Base-by-base conservation (phyloP, 2,113 vertebrate species). In the Chaetorhynchus papuensis region DNA sequence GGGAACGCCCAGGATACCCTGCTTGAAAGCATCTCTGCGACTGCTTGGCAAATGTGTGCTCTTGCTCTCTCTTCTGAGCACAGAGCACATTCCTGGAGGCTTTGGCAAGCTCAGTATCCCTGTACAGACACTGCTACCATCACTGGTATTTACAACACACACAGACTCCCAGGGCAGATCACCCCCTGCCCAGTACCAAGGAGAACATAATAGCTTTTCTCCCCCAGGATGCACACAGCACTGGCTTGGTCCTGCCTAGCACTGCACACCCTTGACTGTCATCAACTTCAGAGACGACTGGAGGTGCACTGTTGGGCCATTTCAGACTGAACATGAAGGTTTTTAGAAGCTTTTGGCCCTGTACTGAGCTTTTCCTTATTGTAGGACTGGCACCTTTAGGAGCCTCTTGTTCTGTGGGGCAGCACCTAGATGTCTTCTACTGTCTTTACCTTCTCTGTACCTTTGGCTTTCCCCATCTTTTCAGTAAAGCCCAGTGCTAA, bases 21-120 rank as follows among this genome's bases (percentile, higher is more conserved):
- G 17, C 13, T 52, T 39, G 37, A 56, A 91, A 79, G n/a, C 5
- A 5, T 74, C 74, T 74, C 70, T 1, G 1, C 39, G 24, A 57
- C 12, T 0, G 0, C 47, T 13, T 35, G 21, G 20, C 7, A 70
- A 79, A 39, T 2, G 3, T 14, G 15, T 52, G 18, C 7, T 39
- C 27, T 61, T 6, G 2, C 31, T 86, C 15, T 10, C 33, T 49
- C 9, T 53, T 42, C 71, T 15, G 14, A 83, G 47, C 31, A 80
- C 44, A 76, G 6, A 54, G 17, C 10, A 37, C 0, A 2, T 16
- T 68, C 19, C 61, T 71, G 42, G 37, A 71, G 39, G 31, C 37
- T 59, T 44, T 45, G 81, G 31, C 35, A 75, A 60, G 33, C 18
- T 35, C 24, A 66, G 42, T 31, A 21, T 19, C 57, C 57, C 39